These are phyloP conservation scores for Platichthys flesus DNA, from an alignment of 2,113 vertebrate genomes.

Conservation along the genomic window DNA sequence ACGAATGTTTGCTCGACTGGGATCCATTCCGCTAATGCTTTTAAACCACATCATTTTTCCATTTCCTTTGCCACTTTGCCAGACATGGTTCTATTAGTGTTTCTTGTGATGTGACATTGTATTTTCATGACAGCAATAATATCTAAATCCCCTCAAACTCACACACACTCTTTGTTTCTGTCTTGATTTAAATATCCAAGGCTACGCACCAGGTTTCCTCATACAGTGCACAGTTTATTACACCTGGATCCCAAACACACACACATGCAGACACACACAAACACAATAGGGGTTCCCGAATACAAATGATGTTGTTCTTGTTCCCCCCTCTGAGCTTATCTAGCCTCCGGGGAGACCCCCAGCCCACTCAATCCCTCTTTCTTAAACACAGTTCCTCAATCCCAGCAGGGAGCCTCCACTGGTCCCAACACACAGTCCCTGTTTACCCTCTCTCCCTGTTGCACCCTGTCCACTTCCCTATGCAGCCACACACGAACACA, in stretches of 20 bases:
- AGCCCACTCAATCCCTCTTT: constrained; percentile 36
- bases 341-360: constrained; percentile 54
- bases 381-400: constrained; percentile 42
- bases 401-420: constrained; percentile 39
- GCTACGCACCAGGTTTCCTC: neutral
- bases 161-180: neutral
- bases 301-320: constrained; percentile 43
- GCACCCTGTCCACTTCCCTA: constrained; percentile 59
- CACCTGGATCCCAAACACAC: constrained; percentile 20
- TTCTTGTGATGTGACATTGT: neutral
- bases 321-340: constrained; percentile 44
- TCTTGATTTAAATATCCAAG: neutral
- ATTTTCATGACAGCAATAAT: neutral
- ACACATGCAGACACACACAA: constrained; percentile 26
- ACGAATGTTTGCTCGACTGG: neutral
- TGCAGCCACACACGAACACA: constrained; percentile 15
- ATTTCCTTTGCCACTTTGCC: neutral
- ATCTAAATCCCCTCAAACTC: neutral
- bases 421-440: constrained; percentile 47
- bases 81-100: constrained; percentile 3
- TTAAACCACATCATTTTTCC: neutral
- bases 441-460: constrained; percentile 35
- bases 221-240: constrained; percentile 8
- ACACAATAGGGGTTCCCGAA: constrained; percentile 36
- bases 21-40: constrained; percentile 8